Conservation (phyloP, 1,140 invertebrate genomes). For the Aphelenchoides fujianensis region DNA sequence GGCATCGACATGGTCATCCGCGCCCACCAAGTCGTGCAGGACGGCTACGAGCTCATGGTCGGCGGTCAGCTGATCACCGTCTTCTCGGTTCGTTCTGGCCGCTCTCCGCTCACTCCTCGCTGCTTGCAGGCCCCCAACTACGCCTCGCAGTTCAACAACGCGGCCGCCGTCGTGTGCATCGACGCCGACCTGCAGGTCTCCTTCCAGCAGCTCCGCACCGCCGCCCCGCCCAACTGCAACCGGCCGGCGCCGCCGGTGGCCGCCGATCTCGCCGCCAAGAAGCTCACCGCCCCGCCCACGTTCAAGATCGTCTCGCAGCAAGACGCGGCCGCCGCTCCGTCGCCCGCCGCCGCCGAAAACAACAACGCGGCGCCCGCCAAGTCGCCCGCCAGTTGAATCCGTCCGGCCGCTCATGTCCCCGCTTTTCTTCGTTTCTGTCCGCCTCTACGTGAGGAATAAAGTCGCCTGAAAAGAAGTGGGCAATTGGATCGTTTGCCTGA, state of each 20-base stretch:
- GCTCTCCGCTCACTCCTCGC: too few species aligned
- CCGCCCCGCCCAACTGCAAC: conserved; percentile 34
- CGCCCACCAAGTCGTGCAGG: conserved; percentile 51
- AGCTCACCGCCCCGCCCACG: conserved; percentile 14
- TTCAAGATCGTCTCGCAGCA: conserved; percentile 27
- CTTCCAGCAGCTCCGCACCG: conserved; percentile 35
- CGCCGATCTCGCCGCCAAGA: conserved; percentile 21
- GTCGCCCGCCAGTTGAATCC: neutral
- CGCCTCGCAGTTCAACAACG: conserved; percentile 46
- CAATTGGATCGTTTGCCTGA: too few species aligned
- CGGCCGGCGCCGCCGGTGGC: conserved; percentile 34
- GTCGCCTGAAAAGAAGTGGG: too few species aligned
- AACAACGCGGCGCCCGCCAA: neutral
- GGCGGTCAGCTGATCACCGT: conserved; percentile 46
- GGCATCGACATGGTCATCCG: conserved; percentile 46
- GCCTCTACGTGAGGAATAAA: too few species aligned
- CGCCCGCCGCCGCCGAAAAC: neutral
- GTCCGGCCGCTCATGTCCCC: too few species aligned
- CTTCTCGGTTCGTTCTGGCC: conserved; percentile 38
- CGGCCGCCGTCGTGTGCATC: conserved; percentile 48
- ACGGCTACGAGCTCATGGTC: conserved; percentile 47
- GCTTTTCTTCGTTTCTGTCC: too few species aligned
- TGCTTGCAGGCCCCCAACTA: conserved; percentile 39
- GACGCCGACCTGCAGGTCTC: conserved; percentile 42
- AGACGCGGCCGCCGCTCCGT: neutral